Base-by-base conservation (phyloP, 2,797 vertebrate species). In the Micrastur ruficollis region DNA sequence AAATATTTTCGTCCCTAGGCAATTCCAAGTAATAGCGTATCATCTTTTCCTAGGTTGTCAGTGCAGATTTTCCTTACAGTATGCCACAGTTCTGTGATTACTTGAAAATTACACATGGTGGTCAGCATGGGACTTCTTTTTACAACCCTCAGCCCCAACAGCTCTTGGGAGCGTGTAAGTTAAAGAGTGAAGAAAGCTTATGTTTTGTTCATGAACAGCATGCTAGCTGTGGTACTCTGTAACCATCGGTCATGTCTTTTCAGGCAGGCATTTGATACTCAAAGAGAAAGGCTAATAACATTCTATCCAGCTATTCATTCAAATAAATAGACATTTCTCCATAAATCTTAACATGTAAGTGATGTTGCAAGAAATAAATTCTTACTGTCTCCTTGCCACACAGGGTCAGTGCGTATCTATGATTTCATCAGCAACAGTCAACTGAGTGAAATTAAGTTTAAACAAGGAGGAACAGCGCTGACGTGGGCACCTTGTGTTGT, bases 331-430 rank as follows among this genome's bases (percentile, higher is more conserved):
- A 71, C 29, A 6, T 38, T 81, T 81, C 42, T 85, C 36, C n/a
- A 26, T 49, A 46, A 74, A 56, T 67, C 29, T 70, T 81, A 80
- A 67, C 19, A 53, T 55, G 22, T 47, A 61, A 81, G 46, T 53
- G 22, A 50, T 1, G 1, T 32, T 80, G 18, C 52, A 91, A 50
- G 47, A 62, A 71, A 52, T 74, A 19, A 68, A 53, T 83, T 61
- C 53, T 68, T 71, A 10, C 36, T 91, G 31, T 92, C 55, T 89
- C 34, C 29, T 93, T 90, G 86, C 53, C 47, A 53, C 56, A 11
- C 93, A 99, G 99, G 98, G 52, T 98, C 98, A n/a, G 95, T 99
- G 56, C 98, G 98, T 95, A 97, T 99, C 84, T 99, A 98, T 98
- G 99, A 99, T 97, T 99, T 99, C 90, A 84, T 98, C 93, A 97